A percentile compares a stretch with the other conserved stretches of the same genome.
Conservation (phyloP, 2,797 vertebrate species). For the Hippoglossus hippoglossus region DNA sequence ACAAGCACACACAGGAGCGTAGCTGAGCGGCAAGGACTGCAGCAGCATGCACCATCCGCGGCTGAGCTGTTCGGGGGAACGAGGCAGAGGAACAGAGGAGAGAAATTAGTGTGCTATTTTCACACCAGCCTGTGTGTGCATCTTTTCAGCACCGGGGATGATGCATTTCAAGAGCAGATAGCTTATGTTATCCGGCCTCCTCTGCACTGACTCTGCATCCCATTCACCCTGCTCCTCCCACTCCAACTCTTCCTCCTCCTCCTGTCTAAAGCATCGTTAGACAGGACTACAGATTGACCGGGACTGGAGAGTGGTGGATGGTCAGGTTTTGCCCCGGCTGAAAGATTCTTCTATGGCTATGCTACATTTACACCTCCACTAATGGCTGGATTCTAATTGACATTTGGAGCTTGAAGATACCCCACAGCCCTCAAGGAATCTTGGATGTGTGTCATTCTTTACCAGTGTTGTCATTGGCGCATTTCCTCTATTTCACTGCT, state of each 20-base stretch:
- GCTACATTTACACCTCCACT: slow-evolving; percentile 62
- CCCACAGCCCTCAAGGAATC: slow-evolving; percentile 45
- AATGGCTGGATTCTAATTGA: slow-evolving; percentile 73
- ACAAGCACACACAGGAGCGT: slow-evolving; percentile 57
- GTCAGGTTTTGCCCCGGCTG: slow-evolving; percentile 71
- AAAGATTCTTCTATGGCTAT: slow-evolving; percentile 66
- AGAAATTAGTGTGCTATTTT: slow-evolving; percentile 63
- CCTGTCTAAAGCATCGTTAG: slow-evolving; percentile 79
- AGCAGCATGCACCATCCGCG: slow-evolving; percentile 80
- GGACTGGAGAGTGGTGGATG: slow-evolving; percentile 70
- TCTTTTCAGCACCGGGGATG: slow-evolving; percentile 68
- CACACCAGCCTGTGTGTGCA: slow-evolving; percentile 63
- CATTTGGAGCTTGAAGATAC: slow-evolving; percentile 53
- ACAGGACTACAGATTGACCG: slow-evolving; percentile 78
- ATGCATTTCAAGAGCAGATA: slow-evolving; percentile 72
- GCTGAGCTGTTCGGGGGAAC: slow-evolving; percentile 71
- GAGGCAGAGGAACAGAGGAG: slow-evolving; percentile 67
- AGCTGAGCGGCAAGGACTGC: slow-evolving; percentile 81
- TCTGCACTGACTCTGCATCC: slow-evolving; percentile 82
- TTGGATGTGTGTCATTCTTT: slow-evolving; percentile 72
- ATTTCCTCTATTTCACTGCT: slow-evolving; percentile 73
- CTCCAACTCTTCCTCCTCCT: slow-evolving; percentile 79
- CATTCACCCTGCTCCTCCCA: slow-evolving; percentile 81
- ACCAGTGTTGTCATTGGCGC: slow-evolving; percentile 74
- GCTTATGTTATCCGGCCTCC: slow-evolving; percentile 76